phyloP scores from a whole-genome alignment of 2,797 vertebrate genomes.

The Peromyscus nudipes region DNA sequence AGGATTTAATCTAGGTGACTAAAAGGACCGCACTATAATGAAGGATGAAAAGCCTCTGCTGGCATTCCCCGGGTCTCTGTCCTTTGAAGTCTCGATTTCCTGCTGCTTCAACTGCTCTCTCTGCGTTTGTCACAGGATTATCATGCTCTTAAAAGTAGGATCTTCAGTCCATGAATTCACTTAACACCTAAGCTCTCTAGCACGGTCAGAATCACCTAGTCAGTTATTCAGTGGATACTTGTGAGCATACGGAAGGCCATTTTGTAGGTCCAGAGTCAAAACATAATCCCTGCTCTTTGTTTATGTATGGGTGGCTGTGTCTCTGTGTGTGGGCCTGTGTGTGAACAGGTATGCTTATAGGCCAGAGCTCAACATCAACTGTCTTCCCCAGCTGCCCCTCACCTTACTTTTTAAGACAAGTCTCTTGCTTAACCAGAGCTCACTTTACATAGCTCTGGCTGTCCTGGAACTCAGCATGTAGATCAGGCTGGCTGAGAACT shows the following conservation, averaged over 20 bases:
- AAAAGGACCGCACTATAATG: not conserved
- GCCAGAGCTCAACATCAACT: not conserved
- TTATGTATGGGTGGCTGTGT: not conserved
- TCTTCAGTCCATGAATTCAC: not conserved
- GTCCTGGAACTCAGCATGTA: not conserved
- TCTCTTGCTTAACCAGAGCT: not conserved
- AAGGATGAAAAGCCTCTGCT: not conserved
- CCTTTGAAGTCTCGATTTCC: not conserved
- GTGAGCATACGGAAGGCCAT: not conserved
- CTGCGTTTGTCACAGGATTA: not conserved
- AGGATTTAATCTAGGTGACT: not conserved
- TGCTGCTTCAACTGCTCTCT: not conserved
- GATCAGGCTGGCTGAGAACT: not conserved
- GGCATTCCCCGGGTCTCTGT: not conserved
- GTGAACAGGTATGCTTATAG: not conserved
- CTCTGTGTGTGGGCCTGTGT: not conserved
- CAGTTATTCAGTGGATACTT: not conserved
- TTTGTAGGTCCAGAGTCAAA: conserved; percentile 16
- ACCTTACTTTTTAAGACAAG: not conserved
- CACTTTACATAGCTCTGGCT: not conserved
- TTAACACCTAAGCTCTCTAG: not conserved
- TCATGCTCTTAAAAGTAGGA: not conserved
- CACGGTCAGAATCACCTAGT: not conserved
- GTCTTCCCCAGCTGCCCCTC: not conserved
- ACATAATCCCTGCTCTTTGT: not conserved